phyloP scores from a whole-genome alignment of 2,113 vertebrate genomes.

The Argyrosomus japonicus region DNA sequence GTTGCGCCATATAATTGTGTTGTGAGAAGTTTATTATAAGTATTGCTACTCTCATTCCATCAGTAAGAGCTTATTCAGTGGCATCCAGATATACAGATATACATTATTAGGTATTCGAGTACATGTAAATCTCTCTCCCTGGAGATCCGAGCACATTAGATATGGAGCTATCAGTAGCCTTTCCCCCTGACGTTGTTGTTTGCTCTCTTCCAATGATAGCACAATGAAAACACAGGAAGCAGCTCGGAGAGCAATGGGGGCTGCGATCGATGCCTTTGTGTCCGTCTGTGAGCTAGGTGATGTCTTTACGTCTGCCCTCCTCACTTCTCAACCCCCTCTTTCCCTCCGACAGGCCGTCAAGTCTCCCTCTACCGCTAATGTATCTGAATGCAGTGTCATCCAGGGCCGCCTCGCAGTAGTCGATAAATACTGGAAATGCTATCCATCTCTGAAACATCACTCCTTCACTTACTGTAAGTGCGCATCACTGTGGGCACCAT shows the following conservation, averaged over 20 bases:
- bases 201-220: conserved; percentile 76
- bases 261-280: conserved; percentile 75
- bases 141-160: conserved; percentile 59
- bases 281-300: conserved; percentile 60
- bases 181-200: conserved; percentile 75
- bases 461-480: conserved; percentile 86
- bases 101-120: conserved; percentile 41
- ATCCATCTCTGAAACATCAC: conserved; percentile 86
- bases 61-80: conserved; percentile 40
- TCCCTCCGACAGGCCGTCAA: conserved; percentile 67
- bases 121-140: conserved; percentile 55
- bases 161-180: conserved; percentile 59
- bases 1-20: background rate
- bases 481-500: conserved; percentile 72
- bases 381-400: conserved; percentile 78
- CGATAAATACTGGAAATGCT: conserved; percentile 85
- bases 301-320: conserved; percentile 73
- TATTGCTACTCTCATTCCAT: conserved; percentile 20
- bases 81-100: conserved; percentile 34
- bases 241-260: conserved; percentile 46
- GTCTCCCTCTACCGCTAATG: conserved; percentile 78
- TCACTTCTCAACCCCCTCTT: conserved; percentile 53
- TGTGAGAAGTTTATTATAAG: conserved; percentile 27
- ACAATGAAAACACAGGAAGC: conserved; percentile 83
- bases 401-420: conserved; percentile 73